Evolutionary conservation across 2,797 vertebrate genomes (phyloP).

Genomic region (Sebastes wilsoni): DNA sequence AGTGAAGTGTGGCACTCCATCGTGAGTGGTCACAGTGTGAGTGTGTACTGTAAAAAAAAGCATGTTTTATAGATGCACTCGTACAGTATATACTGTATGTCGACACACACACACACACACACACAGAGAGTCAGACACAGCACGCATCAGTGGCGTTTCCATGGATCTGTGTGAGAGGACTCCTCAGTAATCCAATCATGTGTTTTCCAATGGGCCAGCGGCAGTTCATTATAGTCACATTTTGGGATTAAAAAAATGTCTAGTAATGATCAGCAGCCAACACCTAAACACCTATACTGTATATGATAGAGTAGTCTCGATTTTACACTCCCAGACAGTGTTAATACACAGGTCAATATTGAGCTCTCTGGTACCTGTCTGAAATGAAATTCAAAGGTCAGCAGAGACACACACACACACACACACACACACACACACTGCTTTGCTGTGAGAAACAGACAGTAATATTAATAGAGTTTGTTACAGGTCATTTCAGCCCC

Average conservation of each 20-base stretch:
- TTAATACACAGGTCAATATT: not conserved
- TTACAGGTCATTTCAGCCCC: not conserved
- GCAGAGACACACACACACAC: conserved; percentile 6
- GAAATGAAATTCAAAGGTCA: conserved; percentile 61
- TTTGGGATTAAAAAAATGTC: not conserved
- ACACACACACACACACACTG: conserved; percentile 5
- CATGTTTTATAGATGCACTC: conserved; percentile 39
- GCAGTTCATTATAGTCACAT: conserved; percentile 1
- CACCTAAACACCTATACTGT: not conserved
- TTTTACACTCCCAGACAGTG: not conserved
- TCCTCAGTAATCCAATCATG: conserved; percentile 10
- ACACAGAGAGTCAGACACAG: not conserved
- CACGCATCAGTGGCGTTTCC: conserved; percentile 32
- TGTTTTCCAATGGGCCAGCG: conserved; percentile 6
- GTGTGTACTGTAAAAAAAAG: conserved; percentile 23
- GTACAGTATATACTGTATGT: not conserved
- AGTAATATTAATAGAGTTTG: not conserved
- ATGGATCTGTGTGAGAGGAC: conserved; percentile 20
- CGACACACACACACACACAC: not conserved
- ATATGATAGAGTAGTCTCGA: fast-evolving
- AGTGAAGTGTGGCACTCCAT: conserved; percentile 40
- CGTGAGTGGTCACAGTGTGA: not conserved
- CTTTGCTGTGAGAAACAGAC: not conserved
- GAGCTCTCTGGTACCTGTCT: not conserved
- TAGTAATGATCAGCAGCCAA: not conserved